Base-by-base conservation (phyloP, 2,888 invertebrate genomes). In the Drosophila sordidapex region DNA sequence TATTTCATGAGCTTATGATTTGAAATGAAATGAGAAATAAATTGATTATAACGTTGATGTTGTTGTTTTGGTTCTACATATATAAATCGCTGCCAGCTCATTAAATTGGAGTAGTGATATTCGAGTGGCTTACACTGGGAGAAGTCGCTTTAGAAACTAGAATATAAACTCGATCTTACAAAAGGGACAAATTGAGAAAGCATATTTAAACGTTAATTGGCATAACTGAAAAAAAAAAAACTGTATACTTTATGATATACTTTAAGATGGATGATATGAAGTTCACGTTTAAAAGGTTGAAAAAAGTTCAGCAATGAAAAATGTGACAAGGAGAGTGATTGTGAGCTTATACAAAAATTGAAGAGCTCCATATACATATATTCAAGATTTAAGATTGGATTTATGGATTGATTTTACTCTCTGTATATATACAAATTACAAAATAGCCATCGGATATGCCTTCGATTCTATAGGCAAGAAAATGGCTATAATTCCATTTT, bases 1-100 rank as follows among this genome's bases (percentile, higher is more conserved):
- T 80, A 61, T 78, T 78, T 78, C 62, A 77, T 77, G 78, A 82
- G 82, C 49, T 84, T 79, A 81, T 89, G 84, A 89, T 83, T 89
- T 81, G 76, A 81, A 81, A 68, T 46, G 62, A 76, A 86, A 83
- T 86, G 82, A 63, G 40, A 70, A 68, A 76, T 70, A 70, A 82
- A 68, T 68, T 65, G 65, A 67, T 66, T 76, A 36, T 68, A 53
- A 43, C 29, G 38, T 21, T 51, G 18, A 10, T 64, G 15, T 53
- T 43, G 54, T 43, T 64, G 27, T 31, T 65, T 15, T 18, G 65
- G 46, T 29, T 63, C 27, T 36, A 7, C 25, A 54, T 43, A 15
- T 72, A 89, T 85, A 84, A 84, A 89, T 87, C 83, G 80, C 70
- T 85, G 80, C 53, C 88, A 85, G 76, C 49, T 72, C 88, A 76